Base-by-base conservation (phyloP, 2,113 vertebrate species). In the Campylomormyrus numenius region DNA sequence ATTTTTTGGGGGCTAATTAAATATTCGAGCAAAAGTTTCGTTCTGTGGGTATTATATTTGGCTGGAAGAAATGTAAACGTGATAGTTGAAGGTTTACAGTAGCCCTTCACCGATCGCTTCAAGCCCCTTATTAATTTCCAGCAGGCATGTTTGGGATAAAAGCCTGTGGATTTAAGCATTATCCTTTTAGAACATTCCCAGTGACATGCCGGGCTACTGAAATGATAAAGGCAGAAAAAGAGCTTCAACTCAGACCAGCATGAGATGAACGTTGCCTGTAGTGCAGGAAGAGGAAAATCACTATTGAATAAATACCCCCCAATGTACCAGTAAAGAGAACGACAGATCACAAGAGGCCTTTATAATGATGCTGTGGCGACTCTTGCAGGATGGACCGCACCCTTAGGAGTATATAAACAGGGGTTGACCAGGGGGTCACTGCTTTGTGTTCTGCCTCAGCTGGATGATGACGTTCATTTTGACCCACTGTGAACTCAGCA, bases 61-160 rank as follows among this genome's bases (percentile, higher is more conserved):
- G 7, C 74, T 80, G 13, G 74, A 80, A 39, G 74, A 80, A 80
- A 80, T 80, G 31, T 42, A 80, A 80, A 19, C 74, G 74, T 19
- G 74, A 80, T 80, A 80, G 35, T 42, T 80, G 74, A 80, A 80
- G 74, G 74, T 80, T 80, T 80, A 80, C 74, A 80, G 74, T 80
- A 80, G 74, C 31, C 17, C 74, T 80, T 80, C 35, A 42, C 15
- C 31, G 35, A 80, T 39, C 35, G 74, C 74, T 42, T 42, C 74
- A 35, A 35, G 31, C 74, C 35, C 74, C 74, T 35, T 80, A 42
- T 80, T 70, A 80, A 80, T 80, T 80, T 42, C 74, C 35, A 80
- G 74, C 74, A 42, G 74, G 74, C 31, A 80, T 19, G 74, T 80
- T 80, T 80, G 35, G 35, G 74, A 80, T 80, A 80, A 80, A 42